Conservation (phyloP, 1,140 invertebrate species). For the Rhyzopertha dominica region DNA sequence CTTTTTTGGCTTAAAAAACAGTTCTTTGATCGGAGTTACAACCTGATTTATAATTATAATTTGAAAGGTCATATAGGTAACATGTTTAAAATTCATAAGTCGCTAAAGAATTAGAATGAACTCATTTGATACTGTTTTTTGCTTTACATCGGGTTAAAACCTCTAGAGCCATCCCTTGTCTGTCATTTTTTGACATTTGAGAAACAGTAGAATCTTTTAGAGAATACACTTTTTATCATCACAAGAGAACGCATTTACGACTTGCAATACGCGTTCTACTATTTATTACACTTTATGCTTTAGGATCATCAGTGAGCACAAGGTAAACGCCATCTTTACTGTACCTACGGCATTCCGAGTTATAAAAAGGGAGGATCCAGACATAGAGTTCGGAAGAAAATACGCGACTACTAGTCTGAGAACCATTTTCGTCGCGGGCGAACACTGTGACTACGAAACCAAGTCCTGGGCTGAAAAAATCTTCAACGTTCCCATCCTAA, state of each 20-base stretch:
- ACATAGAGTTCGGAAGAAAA: conserved; percentile 58
- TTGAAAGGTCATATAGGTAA: no score
- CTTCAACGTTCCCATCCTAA: conserved; percentile 80
- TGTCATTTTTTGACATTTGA: no score
- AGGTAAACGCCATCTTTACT: conserved; percentile 78
- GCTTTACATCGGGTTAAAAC: no score
- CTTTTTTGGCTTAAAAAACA: background rate
- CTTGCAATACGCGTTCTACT: background rate
- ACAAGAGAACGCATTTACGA: background rate
- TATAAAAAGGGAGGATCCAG: conserved; percentile 70
- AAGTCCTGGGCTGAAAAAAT: conserved; percentile 77
- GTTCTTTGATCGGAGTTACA: background rate
- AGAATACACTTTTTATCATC: conserved; percentile 7
- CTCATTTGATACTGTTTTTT: no score
- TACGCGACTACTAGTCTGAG: conserved; percentile 70
- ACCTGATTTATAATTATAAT: no score
- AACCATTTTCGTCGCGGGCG: conserved; percentile 83
- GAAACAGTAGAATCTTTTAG: conserved; percentile 4
- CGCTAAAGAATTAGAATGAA: no score
- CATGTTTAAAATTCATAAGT: no score
- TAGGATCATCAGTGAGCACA: conserved; percentile 82
- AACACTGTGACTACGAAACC: conserved; percentile 90
- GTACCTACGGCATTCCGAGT: conserved; percentile 87
- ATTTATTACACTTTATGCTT: conserved; percentile 20
- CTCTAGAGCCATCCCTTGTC: no score